Conservation (phyloP, 2,113 vertebrate genomes). For the Podocnemis expansa region DNA sequence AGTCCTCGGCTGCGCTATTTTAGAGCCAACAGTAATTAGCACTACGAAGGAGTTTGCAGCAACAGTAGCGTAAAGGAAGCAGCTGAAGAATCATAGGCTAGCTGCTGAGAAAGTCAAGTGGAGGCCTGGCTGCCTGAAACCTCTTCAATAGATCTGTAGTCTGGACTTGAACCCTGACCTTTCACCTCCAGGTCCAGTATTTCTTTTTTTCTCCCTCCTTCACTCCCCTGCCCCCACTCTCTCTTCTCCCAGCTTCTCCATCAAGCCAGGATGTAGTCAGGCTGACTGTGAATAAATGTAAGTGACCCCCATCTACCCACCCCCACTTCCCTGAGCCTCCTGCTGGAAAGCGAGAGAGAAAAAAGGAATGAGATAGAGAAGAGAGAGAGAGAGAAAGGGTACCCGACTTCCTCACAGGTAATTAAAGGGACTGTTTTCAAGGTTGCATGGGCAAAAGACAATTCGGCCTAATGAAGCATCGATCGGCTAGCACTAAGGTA, state of each 20-base stretch:
- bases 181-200: slow-evolving; percentile 69
- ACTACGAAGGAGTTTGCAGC: neutral
- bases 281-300: slow-evolving; percentile 59
- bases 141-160: slow-evolving; percentile 76
- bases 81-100: slow-evolving; percentile 41
- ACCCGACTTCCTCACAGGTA: slow-evolving; percentile 77
- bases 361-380: neutral
- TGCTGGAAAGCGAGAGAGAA: neutral
- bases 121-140: slow-evolving; percentile 74
- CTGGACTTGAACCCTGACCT: slow-evolving; percentile 81
- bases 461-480: slow-evolving; percentile 80
- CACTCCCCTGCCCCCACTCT: neutral
- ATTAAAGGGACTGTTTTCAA: slow-evolving; percentile 82
- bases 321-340: slow-evolving; percentile 27
- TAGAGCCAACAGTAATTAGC: slow-evolving; percentile 52
- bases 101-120: slow-evolving; percentile 79
- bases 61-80: neutral
- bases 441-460: slow-evolving; percentile 82
- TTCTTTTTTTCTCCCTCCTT: slow-evolving; percentile 22
- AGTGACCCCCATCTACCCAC: slow-evolving; percentile 65
- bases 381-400: slow-evolving; percentile 1
- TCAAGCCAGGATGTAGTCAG: slow-evolving; percentile 24
- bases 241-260: slow-evolving; percentile 46
- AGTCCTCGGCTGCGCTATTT: neutral
- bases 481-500: slow-evolving; percentile 71